Evolutionary conservation across 1,140 invertebrate species (phyloP), one percentile per base, ranked within the genome.

Genomic region (Neodiprion fabricii): DNA sequence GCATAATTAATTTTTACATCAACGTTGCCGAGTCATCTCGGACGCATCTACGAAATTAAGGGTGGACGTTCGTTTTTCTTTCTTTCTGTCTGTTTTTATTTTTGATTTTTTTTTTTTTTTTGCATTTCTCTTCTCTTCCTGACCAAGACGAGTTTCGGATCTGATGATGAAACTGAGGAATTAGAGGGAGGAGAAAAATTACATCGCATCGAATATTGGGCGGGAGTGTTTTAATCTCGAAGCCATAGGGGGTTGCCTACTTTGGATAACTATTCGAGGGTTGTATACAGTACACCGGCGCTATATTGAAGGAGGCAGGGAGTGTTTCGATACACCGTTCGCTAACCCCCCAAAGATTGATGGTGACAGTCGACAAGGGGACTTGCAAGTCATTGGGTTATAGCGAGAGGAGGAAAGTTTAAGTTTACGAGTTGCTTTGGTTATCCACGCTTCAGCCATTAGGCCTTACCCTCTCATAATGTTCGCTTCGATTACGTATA

Each of bases 311-410:
- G 28, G 11, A 14, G 53, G 53, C 53, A 61, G 53, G 53, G 53
- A 61, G 53, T 61, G 53, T 61, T 61, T 21, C 71, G 71, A 21
- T 71, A 40, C 61, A 21, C 40, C 70, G 65, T 74, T 77, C 71
- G 49, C 74, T 72, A 73, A 14, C 70, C 78, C 70, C 78, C 74
- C 72, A 77, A 84, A 84, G 84, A 86, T 86, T 85, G 83, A 85
- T 86, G 82, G 80, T 79, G 82, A 83, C 81, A 82, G 74, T 68
- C 23, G 47, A 69, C 67, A 69, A 75, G 79, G 80, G 80, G 78
- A 76, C 72, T 49, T 72, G 76, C 70, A 77, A 83, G 80, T 85
- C 84, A 83, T 85, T 79, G 79, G 73, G 75, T 74, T 67, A 48
- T 50, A 17, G 73, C 75, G 48, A 71, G 72, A 71, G 73, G 75